Percentiles rank a stretch among this genome's conserved stretches.
Conservation (phyloP, 2,113 vertebrate genomes). For the Nycticebus coucang region DNA sequence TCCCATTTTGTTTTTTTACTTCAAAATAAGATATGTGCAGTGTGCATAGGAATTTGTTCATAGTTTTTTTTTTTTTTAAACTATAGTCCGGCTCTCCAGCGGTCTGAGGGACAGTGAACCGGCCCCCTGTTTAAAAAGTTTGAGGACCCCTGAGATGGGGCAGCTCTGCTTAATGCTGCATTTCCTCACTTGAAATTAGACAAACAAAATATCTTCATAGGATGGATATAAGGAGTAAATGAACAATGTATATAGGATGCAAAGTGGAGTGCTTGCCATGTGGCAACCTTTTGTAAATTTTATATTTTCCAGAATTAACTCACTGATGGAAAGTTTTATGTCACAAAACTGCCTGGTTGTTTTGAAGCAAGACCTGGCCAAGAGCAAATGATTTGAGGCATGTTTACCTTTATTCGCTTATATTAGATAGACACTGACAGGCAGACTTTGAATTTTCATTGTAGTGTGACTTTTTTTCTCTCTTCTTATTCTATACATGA, state of each 20-base stretch:
- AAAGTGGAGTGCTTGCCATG: neutral
- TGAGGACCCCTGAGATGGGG: no score
- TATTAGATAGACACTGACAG: neutral
- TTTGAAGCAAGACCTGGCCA: neutral
- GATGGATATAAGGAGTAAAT: neutral
- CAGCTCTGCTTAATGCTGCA: neutral
- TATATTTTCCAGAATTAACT: neutral
- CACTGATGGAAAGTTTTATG: neutral
- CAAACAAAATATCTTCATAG: neutral
- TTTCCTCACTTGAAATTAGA: conserved; percentile 49
- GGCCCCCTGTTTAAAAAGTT: no score
- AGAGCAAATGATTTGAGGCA: conserved; percentile 21
- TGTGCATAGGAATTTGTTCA: no score
- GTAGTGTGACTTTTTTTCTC: neutral
- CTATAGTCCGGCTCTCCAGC: no score
- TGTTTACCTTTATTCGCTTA: neutral
- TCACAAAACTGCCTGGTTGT: neutral
- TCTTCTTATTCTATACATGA: conserved; percentile 13
- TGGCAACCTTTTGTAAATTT: neutral
- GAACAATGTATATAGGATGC: neutral
- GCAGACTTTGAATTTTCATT: conserved; percentile 37
- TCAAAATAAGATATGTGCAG: no score
- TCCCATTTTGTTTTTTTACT: no score
- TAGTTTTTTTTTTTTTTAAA: no score
- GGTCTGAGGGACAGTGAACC: no score